These are phyloP conservation scores for Nanorana parkeri DNA, from an alignment of 2,113 vertebrate genomes.

Conservation along the genomic window DNA sequence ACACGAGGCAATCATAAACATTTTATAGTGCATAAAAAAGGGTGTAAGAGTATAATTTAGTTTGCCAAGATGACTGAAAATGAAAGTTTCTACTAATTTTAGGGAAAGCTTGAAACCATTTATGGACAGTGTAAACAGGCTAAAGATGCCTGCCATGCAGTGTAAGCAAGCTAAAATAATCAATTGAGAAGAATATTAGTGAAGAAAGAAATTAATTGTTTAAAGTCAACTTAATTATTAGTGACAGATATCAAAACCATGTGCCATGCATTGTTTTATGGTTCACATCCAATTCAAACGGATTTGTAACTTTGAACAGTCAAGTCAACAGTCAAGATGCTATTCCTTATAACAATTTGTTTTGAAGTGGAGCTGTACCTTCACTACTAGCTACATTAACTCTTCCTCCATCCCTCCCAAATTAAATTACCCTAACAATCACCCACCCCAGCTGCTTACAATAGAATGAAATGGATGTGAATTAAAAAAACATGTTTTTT, in stretches of 20 bases:
- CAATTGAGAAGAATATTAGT: conserved; percentile 35
- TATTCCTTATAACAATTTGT: conserved; percentile 22
- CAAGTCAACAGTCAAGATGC: conserved; percentile 28
- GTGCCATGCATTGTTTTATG: conserved; percentile 40
- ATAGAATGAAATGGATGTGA: too few relatives aligned
- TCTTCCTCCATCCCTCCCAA: too few relatives aligned
- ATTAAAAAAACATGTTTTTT: too few relatives aligned
- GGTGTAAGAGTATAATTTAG: background rate
- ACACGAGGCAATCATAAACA: background rate
- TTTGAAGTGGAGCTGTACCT: conserved; percentile 15
- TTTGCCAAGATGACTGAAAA: background rate
- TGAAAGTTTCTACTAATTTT: conserved; percentile 20
- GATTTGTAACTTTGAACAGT: conserved; percentile 49
- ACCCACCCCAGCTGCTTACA: too few relatives aligned
- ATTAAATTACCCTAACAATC: too few relatives aligned
- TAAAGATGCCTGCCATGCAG: conserved; percentile 24
- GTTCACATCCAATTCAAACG: conserved; percentile 49
- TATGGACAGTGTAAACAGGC: conserved; percentile 28
- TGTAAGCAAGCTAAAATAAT: conserved; percentile 39
- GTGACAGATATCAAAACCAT: conserved; percentile 48
- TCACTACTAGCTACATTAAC: background rate
- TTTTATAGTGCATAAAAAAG: background rate
- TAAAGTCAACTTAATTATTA: conserved; percentile 42
- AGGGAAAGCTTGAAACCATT: conserved; percentile 45
- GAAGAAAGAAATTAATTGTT: conserved; percentile 50